Evolutionary conservation across 2,113 vertebrate species (phyloP), one percentile per base, ranked within the genome.

Genomic region (Aspiorhynchus laticeps): DNA sequence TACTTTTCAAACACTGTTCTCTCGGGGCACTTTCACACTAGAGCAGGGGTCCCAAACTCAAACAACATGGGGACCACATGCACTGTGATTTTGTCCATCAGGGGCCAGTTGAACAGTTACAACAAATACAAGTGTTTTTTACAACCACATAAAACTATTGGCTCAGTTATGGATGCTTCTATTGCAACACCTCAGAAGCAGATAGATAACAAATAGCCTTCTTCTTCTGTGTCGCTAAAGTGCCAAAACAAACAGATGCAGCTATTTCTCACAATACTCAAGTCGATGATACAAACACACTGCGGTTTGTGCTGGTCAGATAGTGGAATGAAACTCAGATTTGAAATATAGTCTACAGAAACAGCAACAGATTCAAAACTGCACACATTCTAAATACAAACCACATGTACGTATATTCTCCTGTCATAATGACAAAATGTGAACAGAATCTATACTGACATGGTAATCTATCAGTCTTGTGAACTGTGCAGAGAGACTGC

Each of bases 351-450:
- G 21, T 56, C 51, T 80, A 53, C 7, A 38, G 33, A 21, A 59
- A 41, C 31, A 38, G 53, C 11, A 38, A 28, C 59, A 17, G 59
- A 46, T 21, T 31, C 21, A 71, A 69, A 53, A 76, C 41, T 90
- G 86, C 86, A 87, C 24, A 65, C 7, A 7, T 81, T 65, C 43
- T 46, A n/a, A 81, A 81, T 81, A 81, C 86, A 87, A 89, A 24
- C 91, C 90, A 89, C 84, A 74, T 85, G 87, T 91, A 74, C 85
- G 87, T 91, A 82, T 65, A 86, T 88, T 89, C 85, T n/a, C 87
- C 90, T 90, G 89, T 90, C 93, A 92, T 90, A 87, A 85, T 74
- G 88, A 87, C 88, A 81, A 81, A 81, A 81, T 65, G 80, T 67
- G 59, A 65, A 65, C 59, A 43, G 59, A 65, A 81, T 67, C n/a